A percentile compares a stretch with the other conserved stretches of the same genome.
Evolutionary conservation across 2,113 vertebrate genomes (phyloP).

Genomic region (Toxotes chatareus): DNA sequence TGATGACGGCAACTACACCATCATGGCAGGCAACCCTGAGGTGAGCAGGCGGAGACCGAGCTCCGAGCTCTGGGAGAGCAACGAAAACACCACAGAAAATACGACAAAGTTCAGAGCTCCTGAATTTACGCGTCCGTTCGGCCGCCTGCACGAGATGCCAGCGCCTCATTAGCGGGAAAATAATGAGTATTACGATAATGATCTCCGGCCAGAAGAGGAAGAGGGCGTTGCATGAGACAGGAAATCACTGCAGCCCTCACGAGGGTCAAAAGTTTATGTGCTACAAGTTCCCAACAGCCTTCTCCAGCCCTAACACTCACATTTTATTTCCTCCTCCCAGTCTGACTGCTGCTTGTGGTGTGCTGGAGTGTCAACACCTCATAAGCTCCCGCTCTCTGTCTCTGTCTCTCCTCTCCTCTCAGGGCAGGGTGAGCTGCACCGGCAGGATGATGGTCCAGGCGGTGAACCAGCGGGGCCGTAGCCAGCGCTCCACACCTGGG

Average conservation of each 20-base stretch:
- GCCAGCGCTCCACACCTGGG: conserved; percentile 89
- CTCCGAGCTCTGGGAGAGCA: neutral
- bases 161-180: conserved; percentile 33
- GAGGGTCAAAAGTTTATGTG: conserved; percentile 58
- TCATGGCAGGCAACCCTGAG: conserved; percentile 95
- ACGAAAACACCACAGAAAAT: neutral
- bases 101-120: neutral
- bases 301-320: conserved; percentile 42
- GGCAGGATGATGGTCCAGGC: conserved; percentile 99
- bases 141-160: conserved; percentile 10
- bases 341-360: conserved; percentile 11
- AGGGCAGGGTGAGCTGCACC: conserved; percentile 95
- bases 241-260: conserved; percentile 58
- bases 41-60: conserved; percentile 74
- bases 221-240: conserved; percentile 63
- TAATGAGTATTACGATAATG: conserved; percentile 48
- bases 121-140: neutral
- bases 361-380: conserved; percentile 39
- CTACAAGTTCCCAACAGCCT: conserved; percentile 22
- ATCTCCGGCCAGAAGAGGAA: conserved; percentile 59
- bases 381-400: conserved; percentile 10
- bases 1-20: conserved; percentile 98
- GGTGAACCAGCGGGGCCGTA: conserved; percentile 96
- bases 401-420: conserved; percentile 23
- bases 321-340: conserved; percentile 47